phyloP scores from a whole-genome alignment of 2,888 invertebrate genomes.

The Anagyrus pseudococci region DNA sequence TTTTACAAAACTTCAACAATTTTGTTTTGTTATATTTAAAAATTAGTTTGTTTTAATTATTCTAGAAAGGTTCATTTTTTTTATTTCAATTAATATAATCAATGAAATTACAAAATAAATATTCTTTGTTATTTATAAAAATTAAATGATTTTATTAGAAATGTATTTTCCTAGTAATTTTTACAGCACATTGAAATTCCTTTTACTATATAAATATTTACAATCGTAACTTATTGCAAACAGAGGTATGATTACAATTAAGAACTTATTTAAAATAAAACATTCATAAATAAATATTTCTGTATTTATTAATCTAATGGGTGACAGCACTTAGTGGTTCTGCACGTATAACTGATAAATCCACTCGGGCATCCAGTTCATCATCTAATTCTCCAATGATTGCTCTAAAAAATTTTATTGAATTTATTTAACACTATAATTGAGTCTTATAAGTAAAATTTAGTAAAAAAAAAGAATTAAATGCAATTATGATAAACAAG shows the following conservation, averaged over 20 bases:
- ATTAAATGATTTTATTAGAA: constrained; percentile 20
- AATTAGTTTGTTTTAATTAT: too few species aligned
- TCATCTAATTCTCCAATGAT: constrained; percentile 87
- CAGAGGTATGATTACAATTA: constrained; percentile 19
- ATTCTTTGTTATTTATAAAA: constrained; percentile 23
- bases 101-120: too few species aligned
- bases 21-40: too few species aligned
- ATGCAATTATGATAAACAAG: neutral
- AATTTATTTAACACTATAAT: neutral
- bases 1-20: too few species aligned
- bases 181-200: constrained; percentile 17
- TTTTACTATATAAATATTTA: constrained; percentile 40
- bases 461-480: neutral
- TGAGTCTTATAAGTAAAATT: neutral
- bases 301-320: constrained; percentile 64
- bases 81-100: too few species aligned
- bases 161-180: constrained; percentile 37
- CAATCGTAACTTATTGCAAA: constrained; percentile 34
- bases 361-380: constrained; percentile 80
- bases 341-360: constrained; percentile 80
- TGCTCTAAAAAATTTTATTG: constrained; percentile 65
- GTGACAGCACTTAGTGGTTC: constrained; percentile 84
- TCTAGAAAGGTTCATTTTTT: too few species aligned
- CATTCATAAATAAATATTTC: constrained; percentile 10
- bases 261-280: constrained; percentile 1